Evolutionary conservation across 2,888 invertebrate genomes (phyloP), one percentile per base, ranked within the genome.

Genomic region (Pharmacophagus antenor): DNA sequence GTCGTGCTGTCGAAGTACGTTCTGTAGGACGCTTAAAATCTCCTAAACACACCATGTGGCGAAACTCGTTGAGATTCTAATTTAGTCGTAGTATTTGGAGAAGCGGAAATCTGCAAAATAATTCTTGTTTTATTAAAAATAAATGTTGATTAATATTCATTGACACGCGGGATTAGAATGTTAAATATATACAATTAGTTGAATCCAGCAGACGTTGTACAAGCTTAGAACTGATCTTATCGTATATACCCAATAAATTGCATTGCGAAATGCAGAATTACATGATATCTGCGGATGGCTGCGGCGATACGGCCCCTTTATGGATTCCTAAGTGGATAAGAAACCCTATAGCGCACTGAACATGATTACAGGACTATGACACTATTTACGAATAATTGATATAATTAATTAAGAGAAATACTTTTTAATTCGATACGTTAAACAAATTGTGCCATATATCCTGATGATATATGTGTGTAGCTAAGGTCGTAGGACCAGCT

Each of bases 251-350:
- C 15, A 17, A 2, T 20, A 41, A 52, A 21, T 46, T 23, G 20
- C 21, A 37, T 31, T 46, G 53, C 44, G 31, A 55, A 31, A 8
- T 18, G 4, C 31, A 12, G 22, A 55, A 55, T 50, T 51, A 60
- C 22, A 50, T 18, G 6, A 23, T 59, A 42, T 55, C 44, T 18
- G 37, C 44, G 37, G 31, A 46, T 46, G 37, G 31, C 8, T 17
- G 44, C 15, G 12, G 22, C 15, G 18, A 46, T 44, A 22, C 18
- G n/a, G 60, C 31, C 44, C 8, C 50, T 55, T 18, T 60, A 60
- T 20, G 60, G 60, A 50, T 60, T 60, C 60, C 59, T 59, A 59
- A 59, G 59, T 50, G 21, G 59, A 59, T 60, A 27, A 50, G 50
- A 60, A 60, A 60, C 60, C 60, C 31, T 51, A 60, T 12, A 60